These are phyloP conservation scores for Cettia cetti DNA, from an alignment of 2,113 vertebrate genomes.

Conservation along the genomic window DNA sequence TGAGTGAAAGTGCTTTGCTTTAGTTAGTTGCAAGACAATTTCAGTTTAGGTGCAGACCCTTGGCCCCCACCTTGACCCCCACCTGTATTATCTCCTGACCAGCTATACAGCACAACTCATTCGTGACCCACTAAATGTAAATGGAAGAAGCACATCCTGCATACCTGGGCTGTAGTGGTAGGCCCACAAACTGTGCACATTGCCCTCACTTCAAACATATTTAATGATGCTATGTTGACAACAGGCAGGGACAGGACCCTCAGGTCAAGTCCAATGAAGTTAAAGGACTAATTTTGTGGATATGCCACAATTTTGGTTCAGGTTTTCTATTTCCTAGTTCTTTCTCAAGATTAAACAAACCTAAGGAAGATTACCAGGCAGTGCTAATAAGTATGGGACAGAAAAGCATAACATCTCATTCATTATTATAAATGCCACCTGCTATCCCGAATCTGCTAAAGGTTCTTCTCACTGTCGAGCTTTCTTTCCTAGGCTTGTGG, in stretches of 20 bases:
- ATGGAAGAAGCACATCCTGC: background rate
- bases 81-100: background rate
- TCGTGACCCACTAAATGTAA: background rate
- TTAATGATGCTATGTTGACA: accelerated
- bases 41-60: background rate
- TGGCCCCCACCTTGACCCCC: background rate
- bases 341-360: background rate
- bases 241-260: background rate
- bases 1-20: background rate
- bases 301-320: background rate
- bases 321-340: background rate
- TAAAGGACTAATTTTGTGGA: background rate
- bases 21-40: background rate
- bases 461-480: background rate
- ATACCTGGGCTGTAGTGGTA: background rate
- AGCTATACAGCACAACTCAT: background rate
- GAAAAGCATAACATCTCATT: background rate
- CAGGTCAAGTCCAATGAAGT: background rate
- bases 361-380: background rate
- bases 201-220: background rate
- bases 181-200: background rate
- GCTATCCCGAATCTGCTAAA: background rate
- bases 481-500: background rate
- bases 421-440: background rate
- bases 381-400: background rate